A percentile compares a stretch with the other conserved stretches of the same genome.
These are phyloP conservation scores for Cetoscarus ocellatus DNA, from an alignment of 2,797 vertebrate genomes.

Conservation along the genomic window DNA sequence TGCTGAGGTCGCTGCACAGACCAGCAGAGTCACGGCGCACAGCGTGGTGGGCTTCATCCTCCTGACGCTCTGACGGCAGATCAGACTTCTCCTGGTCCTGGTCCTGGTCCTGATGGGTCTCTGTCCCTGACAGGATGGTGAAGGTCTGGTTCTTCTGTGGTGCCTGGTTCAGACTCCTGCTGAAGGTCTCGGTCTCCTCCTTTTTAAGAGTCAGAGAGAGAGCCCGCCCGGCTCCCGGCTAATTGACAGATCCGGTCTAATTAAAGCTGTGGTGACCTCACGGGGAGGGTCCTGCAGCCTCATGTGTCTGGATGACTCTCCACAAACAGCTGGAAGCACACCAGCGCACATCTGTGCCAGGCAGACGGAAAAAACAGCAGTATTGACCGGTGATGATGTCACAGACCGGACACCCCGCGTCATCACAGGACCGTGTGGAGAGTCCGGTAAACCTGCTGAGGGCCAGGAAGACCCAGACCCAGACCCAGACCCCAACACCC, in stretches of 20 bases:
- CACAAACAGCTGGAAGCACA: conserved; percentile 75
- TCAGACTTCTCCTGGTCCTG: too few species aligned
- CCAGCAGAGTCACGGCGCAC: conserved; percentile 56
- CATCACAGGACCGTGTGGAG: conserved; percentile 29
- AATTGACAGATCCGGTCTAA: conserved; percentile 67
- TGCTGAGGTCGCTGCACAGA: conserved; percentile 45
- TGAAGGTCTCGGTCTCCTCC: conserved; percentile 17
- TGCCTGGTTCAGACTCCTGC: conserved; percentile 18
- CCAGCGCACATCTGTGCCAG: conserved; percentile 73
- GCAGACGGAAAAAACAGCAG: conserved; percentile 42
- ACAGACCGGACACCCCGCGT: conserved; percentile 17
- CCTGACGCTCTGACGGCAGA: conserved; percentile 43
- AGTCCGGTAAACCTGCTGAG: neutral
- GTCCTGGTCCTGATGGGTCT: neutral
- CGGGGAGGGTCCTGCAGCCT: conserved; percentile 69
- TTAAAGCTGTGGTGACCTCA: conserved; percentile 76
- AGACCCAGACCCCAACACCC: too few species aligned
- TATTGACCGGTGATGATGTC: conserved; percentile 20
- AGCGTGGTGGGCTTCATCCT: conserved; percentile 62
- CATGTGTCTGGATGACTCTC: conserved; percentile 61
- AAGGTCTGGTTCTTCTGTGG: conserved; percentile 11
- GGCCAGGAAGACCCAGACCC: too few species aligned
- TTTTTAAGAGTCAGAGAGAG: conserved; percentile 74
- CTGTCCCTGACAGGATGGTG: neutral
- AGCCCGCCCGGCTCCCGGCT: conserved; percentile 42